Conservation (phyloP, 2,113 vertebrate genomes). For the Dipodomys merriami region DNA sequence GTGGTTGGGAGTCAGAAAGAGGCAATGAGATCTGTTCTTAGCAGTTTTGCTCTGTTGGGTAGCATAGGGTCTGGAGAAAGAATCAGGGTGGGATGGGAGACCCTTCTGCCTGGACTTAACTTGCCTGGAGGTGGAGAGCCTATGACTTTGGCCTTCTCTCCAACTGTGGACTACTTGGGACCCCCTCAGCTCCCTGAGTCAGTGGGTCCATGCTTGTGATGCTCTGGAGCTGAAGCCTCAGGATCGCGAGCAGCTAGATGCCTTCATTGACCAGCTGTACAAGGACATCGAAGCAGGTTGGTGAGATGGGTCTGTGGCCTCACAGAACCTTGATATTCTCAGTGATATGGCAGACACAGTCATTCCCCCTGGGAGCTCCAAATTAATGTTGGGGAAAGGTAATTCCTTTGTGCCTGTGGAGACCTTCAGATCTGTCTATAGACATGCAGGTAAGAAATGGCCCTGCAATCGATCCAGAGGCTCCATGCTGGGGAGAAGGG, state of each 20-base stretch:
- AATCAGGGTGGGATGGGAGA: not conserved
- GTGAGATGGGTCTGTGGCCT: conserved; percentile 46
- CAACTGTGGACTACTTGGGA: not conserved
- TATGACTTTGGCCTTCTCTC: conserved; percentile 43
- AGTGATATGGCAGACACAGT: not conserved
- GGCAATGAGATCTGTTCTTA: not conserved
- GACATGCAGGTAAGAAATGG: not conserved
- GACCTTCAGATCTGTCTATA: conserved; percentile 4
- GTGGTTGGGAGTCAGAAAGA: not conserved
- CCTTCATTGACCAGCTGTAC: conserved; percentile 98
- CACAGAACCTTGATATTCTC: not conserved
- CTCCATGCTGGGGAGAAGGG: not conserved
- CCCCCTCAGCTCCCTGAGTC: conserved; percentile 92
- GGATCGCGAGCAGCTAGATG: conserved; percentile 94
- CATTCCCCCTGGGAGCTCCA: not conserved
- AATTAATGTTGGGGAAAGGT: not conserved
- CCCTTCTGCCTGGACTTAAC: conserved; percentile 13
- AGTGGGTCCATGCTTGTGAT: conserved; percentile 98
- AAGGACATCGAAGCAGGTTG: conserved; percentile 98
- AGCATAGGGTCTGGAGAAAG: not conserved
- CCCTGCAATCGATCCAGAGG: not conserved
- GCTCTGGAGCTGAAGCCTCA: conserved; percentile 91
- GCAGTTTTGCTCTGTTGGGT: conserved; percentile 21
- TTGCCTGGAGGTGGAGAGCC: conserved; percentile 35
- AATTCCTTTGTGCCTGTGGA: not conserved